Conservation (phyloP, 1,140 invertebrate species). For the Apis mellifera region DNA sequence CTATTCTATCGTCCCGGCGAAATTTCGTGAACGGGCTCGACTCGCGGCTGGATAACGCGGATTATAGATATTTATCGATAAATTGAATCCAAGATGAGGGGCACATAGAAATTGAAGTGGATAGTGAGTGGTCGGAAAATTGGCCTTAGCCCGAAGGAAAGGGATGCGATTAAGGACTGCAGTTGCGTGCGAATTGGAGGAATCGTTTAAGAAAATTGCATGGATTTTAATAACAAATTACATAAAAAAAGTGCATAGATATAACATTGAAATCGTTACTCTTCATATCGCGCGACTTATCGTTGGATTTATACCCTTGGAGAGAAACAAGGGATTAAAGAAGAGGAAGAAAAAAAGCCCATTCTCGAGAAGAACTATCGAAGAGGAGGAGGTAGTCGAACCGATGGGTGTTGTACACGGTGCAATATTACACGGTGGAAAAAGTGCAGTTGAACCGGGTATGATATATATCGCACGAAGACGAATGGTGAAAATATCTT, state of each 20-base stretch:
- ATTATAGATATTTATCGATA: conserved; percentile 9
- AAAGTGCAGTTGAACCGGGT: conserved; percentile 16
- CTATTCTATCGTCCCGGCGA: background rate
- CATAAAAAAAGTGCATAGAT: background rate
- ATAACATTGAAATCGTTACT: background rate
- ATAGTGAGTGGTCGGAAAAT: background rate
- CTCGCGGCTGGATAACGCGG: background rate
- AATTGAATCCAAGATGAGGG: background rate
- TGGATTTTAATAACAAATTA: too few species aligned
- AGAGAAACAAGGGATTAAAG: background rate
- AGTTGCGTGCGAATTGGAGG: fast-evolving
- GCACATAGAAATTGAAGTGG: background rate
- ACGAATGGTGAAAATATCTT: conserved; percentile 48
- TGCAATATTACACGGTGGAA: conserved; percentile 30
- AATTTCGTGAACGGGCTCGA: background rate
- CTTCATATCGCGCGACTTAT: too few species aligned
- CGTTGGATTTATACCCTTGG: background rate
- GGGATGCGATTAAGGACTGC: background rate
- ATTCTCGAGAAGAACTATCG: conserved; percentile 5
- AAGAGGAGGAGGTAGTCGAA: conserved; percentile 13
- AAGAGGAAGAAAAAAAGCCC: background rate
- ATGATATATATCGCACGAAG: conserved; percentile 37
- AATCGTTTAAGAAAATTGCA: background rate
- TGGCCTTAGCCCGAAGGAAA: background rate
- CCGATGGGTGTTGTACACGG: background rate